These are phyloP conservation scores for Coelopa frigida DNA, from an alignment of 1,140 invertebrate genomes.

Conservation along the genomic window DNA sequence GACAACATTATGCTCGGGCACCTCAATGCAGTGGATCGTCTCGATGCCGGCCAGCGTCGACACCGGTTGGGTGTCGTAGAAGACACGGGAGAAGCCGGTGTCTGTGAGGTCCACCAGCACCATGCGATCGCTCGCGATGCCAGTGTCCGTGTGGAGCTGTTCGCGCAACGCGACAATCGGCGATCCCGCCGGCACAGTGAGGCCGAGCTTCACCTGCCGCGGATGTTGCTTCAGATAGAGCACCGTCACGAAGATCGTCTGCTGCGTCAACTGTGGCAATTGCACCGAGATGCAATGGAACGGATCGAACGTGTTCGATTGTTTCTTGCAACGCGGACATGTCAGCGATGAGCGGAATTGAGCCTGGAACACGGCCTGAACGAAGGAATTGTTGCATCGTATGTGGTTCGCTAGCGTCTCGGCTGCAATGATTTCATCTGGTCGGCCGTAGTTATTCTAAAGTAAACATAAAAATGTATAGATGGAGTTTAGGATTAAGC, in stretches of 20 bases:
- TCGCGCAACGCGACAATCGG: conserved; percentile 78
- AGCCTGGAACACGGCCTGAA: conserved; percentile 90
- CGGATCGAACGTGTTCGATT: conserved; percentile 95
- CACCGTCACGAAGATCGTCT: conserved; percentile 67
- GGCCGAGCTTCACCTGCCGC: conserved; percentile 72
- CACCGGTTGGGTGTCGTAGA: conserved; percentile 67
- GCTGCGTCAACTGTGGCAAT: conserved; percentile 67
- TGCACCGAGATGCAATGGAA: conserved; percentile 95
- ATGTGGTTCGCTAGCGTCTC: conserved; percentile 86
- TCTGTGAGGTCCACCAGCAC: conserved; percentile 83
- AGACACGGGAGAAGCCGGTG: conserved; percentile 54
- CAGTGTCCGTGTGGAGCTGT: conserved; percentile 70
- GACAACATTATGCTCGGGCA: conserved; percentile 46
- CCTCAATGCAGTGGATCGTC: conserved; percentile 65
- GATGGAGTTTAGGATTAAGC: no score
- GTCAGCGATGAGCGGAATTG: conserved; percentile 89
- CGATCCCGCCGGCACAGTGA: conserved; percentile 67
- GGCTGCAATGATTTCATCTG: conserved; percentile 85
- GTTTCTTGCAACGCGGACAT: conserved; percentile 84
- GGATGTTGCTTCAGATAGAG: conserved; percentile 85
- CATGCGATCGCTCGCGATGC: conserved; percentile 71
- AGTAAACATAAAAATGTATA: no score
- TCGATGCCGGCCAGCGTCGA: conserved; percentile 56
- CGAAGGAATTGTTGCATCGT: conserved; percentile 87
- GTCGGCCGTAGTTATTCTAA: conserved; percentile 78